phyloP scores from a whole-genome alignment of 2,113 vertebrate species.

The Eulemur rufifrons region DNA sequence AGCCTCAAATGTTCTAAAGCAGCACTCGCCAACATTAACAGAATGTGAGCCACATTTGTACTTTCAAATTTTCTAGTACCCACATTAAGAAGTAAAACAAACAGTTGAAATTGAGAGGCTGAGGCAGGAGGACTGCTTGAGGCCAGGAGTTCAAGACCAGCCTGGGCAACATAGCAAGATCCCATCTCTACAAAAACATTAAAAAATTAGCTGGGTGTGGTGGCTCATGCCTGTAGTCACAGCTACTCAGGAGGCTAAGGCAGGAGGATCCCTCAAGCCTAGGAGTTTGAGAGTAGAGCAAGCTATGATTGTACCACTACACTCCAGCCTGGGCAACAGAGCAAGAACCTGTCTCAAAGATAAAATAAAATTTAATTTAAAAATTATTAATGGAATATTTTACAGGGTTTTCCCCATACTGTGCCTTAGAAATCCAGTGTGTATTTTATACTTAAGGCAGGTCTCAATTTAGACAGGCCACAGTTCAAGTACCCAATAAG shows the following conservation, averaged over 20 bases:
- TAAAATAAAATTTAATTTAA: too few relatives aligned
- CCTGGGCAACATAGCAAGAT: neutral
- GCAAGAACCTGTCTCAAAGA: too few relatives aligned
- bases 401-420: neutral
- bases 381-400: neutral
- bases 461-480: neutral
- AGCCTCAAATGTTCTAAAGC: neutral
- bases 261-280: too few relatives aligned
- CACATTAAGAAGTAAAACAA: neutral
- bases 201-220: too few relatives aligned
- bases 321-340: too few relatives aligned
- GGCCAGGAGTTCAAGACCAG: neutral
- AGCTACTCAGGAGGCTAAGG: too few relatives aligned
- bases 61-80: neutral
- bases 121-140: neutral
- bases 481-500: neutral
- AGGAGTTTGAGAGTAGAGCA: too few relatives aligned
- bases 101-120: neutral
- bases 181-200: neutral
- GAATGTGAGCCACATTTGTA: neutral
- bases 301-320: neutral
- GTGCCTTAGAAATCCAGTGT: neutral
- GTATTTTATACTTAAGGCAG: neutral
- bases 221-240: too few relatives aligned
- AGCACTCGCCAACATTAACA: fast-evolving